phyloP scores from a whole-genome alignment of 2,797 vertebrate genomes.

The Crocodylus rhombifer region DNA sequence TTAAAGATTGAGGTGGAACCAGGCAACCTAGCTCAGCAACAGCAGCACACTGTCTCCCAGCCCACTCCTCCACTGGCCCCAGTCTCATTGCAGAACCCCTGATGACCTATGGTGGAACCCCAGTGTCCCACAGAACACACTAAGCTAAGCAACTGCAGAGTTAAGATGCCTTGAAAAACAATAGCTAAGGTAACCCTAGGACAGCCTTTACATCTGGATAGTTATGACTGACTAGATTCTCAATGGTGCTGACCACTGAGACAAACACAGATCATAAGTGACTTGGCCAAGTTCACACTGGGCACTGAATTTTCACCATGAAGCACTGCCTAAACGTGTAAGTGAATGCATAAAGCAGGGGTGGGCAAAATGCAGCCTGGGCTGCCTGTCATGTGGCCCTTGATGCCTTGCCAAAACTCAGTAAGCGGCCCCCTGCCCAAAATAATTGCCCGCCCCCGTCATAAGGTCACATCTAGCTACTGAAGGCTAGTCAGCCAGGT shows the following conservation, averaged over 20 bases:
- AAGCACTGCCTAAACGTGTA: not conserved
- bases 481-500: not conserved
- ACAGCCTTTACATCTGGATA: not conserved
- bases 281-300: not conserved
- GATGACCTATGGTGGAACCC: too few relatives aligned
- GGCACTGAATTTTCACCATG: not conserved
- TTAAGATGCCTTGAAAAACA: slow-evolving; percentile 34
- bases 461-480: not conserved
- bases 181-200: slow-evolving; percentile 13
- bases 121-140: too few relatives aligned
- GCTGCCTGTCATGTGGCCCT: too few relatives aligned
- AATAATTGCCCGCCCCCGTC: too few relatives aligned
- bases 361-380: too few relatives aligned
- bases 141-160: slow-evolving; percentile 22
- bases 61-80: too few relatives aligned
- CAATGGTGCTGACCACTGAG: slow-evolving; percentile 19
- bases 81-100: too few relatives aligned
- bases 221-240: not conserved
- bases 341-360: not conserved
- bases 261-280: not conserved
- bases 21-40: too few relatives aligned
- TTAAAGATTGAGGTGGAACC: too few relatives aligned
- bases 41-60: too few relatives aligned
- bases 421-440: too few relatives aligned
- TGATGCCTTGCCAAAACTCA: too few relatives aligned